Evolutionary conservation across 2,113 vertebrate genomes (phyloP).

Genomic region (Eublepharis macularius): DNA sequence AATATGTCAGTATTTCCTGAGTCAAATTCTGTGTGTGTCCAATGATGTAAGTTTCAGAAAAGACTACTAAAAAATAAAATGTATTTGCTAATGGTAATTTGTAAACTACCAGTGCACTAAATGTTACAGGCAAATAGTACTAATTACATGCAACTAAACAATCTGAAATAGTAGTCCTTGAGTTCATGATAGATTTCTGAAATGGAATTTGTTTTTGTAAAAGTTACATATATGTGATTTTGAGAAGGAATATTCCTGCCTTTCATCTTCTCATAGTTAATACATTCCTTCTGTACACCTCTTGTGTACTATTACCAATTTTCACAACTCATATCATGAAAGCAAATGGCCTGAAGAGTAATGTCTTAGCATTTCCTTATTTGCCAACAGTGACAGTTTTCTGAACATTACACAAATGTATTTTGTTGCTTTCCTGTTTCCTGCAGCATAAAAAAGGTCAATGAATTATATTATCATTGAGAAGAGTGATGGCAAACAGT

Average conservation of each 20-base stretch:
- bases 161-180: background rate
- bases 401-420: background rate
- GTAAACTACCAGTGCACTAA: background rate
- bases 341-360: background rate
- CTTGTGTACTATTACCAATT: background rate
- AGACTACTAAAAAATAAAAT: background rate
- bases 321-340: background rate
- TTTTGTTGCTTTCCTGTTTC: background rate
- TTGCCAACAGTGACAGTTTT: background rate
- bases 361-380: background rate
- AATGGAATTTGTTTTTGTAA: background rate
- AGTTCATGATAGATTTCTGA: background rate
- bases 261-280: background rate
- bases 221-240: background rate
- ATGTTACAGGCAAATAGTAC: background rate
- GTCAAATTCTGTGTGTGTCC: background rate
- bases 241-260: background rate
- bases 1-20: background rate
- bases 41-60: background rate
- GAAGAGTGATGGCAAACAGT: background rate
- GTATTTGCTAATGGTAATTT: background rate
- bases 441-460: background rate
- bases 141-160: background rate
- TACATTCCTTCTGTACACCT: background rate
- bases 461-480: background rate